A percentile compares a stretch with the other conserved stretches of the same genome.
Evolutionary conservation across 2,888 invertebrate species (phyloP).

Genomic region (Rotaria macrura): DNA sequence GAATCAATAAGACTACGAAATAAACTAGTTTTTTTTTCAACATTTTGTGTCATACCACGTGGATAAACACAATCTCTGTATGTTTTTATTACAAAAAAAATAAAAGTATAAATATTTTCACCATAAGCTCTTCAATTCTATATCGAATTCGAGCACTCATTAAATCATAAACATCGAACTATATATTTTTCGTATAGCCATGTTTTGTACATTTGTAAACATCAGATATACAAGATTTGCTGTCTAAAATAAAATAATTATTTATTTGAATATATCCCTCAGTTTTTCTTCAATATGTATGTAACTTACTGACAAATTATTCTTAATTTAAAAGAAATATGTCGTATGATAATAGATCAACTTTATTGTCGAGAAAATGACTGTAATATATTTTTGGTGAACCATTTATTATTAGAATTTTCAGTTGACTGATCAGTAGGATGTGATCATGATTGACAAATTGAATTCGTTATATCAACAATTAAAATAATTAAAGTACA

Average conservation of each 20-base stretch:
- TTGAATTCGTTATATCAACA: constrained; percentile 78
- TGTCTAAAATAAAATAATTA: constrained; percentile 37
- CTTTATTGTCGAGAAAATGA: constrained; percentile 70
- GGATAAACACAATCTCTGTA: constrained; percentile 62
- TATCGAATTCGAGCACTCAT: constrained; percentile 86
- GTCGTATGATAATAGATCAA: constrained; percentile 68
- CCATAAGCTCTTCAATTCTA: constrained; percentile 81
- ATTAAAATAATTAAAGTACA: constrained; percentile 67
- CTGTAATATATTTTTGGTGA: background rate
- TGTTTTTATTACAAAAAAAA: background rate
- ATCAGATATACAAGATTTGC: constrained; percentile 60
- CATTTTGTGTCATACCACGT: constrained; percentile 86
- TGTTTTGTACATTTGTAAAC: constrained; percentile 58
- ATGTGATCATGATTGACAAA: constrained; percentile 53
- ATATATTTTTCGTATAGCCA: constrained; percentile 55
- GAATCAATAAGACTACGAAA: constrained; percentile 82
- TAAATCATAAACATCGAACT: constrained; percentile 51
- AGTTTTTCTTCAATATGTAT: too few relatives aligned
- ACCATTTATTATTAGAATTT: background rate
- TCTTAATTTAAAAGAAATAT: background rate
- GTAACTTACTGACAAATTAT: too few relatives aligned
- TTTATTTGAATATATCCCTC: too few relatives aligned
- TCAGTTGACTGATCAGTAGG: constrained; percentile 36
- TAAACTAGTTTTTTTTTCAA: constrained; percentile 86
- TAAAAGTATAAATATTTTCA: constrained; percentile 57